Evolutionary conservation across 2,797 vertebrate genomes (phyloP).

Genomic region (Pygocentrus nattereri): DNA sequence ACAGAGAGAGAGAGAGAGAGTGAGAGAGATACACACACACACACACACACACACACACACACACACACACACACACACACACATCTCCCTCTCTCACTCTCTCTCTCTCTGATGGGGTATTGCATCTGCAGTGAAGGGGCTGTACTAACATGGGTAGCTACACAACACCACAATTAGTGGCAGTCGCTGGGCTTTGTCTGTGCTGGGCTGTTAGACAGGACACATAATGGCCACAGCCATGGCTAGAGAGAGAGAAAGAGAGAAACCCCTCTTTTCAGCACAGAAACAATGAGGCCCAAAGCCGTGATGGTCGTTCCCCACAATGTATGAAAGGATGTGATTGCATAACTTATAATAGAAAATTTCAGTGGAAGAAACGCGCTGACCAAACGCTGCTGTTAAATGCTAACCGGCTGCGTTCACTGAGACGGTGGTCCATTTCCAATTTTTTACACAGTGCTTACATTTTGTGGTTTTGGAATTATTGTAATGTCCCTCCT

Average conservation of each 20-base stretch:
- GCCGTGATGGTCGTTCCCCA: conserved; percentile 50
- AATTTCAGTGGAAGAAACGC: conserved; percentile 70
- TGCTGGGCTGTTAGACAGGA: conserved; percentile 56
- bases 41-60: too few species aligned
- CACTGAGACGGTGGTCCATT: conserved; percentile 15
- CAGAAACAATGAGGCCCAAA: conserved; percentile 56
- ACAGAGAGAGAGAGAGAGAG: too few species aligned
- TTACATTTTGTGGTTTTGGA: not conserved
- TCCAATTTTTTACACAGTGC: conserved; percentile 12
- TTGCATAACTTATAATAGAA: conserved; percentile 70
- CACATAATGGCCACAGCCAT: conserved; percentile 55
- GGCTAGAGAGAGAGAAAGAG: conserved; percentile 40
- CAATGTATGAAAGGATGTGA: conserved; percentile 56
- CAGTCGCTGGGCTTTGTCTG: conserved; percentile 63
- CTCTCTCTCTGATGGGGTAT: conserved; percentile 25
- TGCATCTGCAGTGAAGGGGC: conserved; percentile 46
- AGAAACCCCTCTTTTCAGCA: conserved; percentile 61
- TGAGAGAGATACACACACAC: too few species aligned
- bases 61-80: not conserved
- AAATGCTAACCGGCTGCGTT: conserved; percentile 41
- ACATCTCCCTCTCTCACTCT: not conserved
- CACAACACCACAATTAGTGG: conserved; percentile 66
- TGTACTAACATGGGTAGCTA: conserved; percentile 53
- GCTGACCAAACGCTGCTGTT: conserved; percentile 29
- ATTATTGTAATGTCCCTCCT: not conserved